Conservation (phyloP, 2,888 invertebrate genomes). For the Calliopum simillimum region DNA sequence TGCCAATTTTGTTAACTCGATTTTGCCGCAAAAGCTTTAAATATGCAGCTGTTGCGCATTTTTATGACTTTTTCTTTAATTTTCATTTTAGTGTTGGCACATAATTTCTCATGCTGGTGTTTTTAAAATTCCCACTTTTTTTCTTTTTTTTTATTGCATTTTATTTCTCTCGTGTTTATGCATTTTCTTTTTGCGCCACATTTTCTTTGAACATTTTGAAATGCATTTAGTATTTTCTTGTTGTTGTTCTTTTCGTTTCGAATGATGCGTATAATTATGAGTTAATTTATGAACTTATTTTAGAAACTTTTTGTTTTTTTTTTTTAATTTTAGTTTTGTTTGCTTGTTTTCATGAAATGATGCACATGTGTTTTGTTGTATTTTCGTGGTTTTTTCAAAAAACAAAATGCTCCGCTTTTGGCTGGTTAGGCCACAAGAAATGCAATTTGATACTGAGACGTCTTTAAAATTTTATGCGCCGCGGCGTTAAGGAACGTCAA, state of each 20-base stretch:
- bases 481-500: not conserved
- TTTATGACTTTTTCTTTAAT: too few species aligned
- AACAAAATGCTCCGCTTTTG: too few species aligned
- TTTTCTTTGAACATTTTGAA: conserved; percentile 15
- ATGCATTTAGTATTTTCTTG: not conserved
- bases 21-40: too few species aligned
- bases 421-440: too few species aligned
- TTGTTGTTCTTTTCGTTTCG: not conserved
- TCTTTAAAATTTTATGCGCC: too few species aligned
- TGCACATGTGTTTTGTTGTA: not conserved
- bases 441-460: too few species aligned
- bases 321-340: not conserved
- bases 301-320: not conserved
- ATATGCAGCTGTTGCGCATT: too few species aligned
- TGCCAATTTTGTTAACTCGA: too few species aligned
- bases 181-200: not conserved
- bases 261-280: not conserved
- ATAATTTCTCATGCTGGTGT: not conserved
- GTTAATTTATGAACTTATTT: not conserved
- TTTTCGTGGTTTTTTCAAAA: too few species aligned
- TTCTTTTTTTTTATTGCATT: conserved; percentile 1
- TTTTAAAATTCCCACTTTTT: not conserved
- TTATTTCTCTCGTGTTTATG: not conserved
- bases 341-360: not conserved
- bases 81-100: not conserved